Evolutionary conservation across 2,888 invertebrate species (phyloP).

Genomic region (Mycogona germanica): DNA sequence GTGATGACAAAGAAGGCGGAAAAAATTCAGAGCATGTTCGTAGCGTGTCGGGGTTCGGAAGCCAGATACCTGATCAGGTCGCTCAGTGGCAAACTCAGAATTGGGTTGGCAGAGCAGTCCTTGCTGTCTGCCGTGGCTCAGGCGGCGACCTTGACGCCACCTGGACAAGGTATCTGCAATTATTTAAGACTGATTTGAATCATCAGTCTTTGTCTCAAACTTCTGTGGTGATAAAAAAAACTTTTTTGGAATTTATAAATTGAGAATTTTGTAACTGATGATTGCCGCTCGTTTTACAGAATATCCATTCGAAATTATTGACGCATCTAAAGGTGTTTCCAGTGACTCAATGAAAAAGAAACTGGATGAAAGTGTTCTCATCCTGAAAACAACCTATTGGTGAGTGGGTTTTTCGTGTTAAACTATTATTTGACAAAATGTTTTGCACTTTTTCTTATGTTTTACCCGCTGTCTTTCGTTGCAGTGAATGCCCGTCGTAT

Average conservation of each 20-base stretch:
- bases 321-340: conserved; percentile 48
- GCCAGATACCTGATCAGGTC: conserved; percentile 83
- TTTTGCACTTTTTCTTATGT: conserved; percentile 3
- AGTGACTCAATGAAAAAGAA: conserved; percentile 58
- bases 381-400: conserved; percentile 88
- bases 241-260: conserved; percentile 4
- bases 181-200: conserved; percentile 23
- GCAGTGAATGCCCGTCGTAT: conserved; percentile 90
- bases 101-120: conserved; percentile 95
- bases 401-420: conserved; percentile 32
- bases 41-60: conserved; percentile 78
- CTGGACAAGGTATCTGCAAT: conserved; percentile 49
- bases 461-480: not conserved
- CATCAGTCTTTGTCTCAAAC: too few relatives aligned
- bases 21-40: conserved; percentile 81
- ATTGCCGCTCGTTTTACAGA: not conserved
- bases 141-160: conserved; percentile 69
- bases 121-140: conserved; percentile 79
- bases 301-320: conserved; percentile 47
- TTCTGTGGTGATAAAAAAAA: conserved; percentile 1
- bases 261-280: too few relatives aligned
- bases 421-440: not conserved
- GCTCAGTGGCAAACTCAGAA: conserved; percentile 82
- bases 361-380: conserved; percentile 58
- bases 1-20: conserved; percentile 61